These are phyloP conservation scores for Lepidurus apus DNA, from an alignment of 1,140 invertebrate species.

Conservation along the genomic window DNA sequence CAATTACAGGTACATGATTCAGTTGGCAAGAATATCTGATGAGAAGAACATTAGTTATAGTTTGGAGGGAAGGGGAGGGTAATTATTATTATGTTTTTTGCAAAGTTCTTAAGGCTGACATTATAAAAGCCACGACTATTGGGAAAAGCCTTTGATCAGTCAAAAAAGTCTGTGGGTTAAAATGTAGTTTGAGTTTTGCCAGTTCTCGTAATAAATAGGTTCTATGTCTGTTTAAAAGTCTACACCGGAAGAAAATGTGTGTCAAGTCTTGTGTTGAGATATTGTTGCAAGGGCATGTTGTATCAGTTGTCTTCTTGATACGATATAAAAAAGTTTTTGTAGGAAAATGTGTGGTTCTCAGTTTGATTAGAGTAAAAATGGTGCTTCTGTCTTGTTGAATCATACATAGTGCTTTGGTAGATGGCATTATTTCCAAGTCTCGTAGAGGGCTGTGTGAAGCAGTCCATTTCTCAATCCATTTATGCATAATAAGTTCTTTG, in stretches of 20 bases:
- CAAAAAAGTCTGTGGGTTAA: too few relatives aligned
- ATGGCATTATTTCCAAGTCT: neutral
- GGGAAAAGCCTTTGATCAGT: too few relatives aligned
- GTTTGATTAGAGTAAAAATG: neutral
- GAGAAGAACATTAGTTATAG: too few relatives aligned
- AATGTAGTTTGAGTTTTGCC: neutral
- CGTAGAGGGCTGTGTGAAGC: neutral
- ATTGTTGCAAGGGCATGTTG: neutral
- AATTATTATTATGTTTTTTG: too few relatives aligned
- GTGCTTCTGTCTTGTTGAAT: neutral
- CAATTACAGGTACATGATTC: too few relatives aligned
- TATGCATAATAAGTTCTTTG: neutral
- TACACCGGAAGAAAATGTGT: neutral
- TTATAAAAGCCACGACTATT: too few relatives aligned
- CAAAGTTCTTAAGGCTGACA: too few relatives aligned
- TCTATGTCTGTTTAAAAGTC: neutral
- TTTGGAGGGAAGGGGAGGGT: too few relatives aligned
- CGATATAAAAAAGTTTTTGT: neutral
- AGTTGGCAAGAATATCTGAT: too few relatives aligned
- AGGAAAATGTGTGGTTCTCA: neutral
- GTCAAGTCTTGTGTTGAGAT: neutral
- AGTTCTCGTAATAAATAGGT: neutral
- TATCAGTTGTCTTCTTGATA: neutral
- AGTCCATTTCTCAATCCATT: neutral
- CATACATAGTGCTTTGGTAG: neutral